phyloP scores from a whole-genome alignment of 2,797 vertebrate species.

The Danionella dracula region DNA sequence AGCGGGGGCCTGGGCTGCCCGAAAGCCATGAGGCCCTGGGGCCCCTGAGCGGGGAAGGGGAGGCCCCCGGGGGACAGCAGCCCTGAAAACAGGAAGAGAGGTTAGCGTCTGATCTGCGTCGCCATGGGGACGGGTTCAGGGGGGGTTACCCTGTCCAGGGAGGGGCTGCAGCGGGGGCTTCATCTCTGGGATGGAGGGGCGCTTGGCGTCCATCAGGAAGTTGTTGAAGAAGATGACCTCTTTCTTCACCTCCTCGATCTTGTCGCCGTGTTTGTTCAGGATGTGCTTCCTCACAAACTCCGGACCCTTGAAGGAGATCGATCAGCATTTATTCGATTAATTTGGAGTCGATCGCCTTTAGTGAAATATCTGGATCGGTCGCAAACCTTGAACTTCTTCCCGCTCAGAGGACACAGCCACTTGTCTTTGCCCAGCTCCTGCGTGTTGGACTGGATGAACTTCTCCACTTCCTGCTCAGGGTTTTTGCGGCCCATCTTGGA shows the following conservation, averaged over 20 bases:
- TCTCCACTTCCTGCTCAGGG: constrained; percentile 86
- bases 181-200: constrained; percentile 83
- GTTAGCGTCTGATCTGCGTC: too few species aligned
- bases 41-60: constrained; percentile 83
- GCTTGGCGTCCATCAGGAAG: constrained; percentile 87
- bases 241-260: constrained; percentile 92
- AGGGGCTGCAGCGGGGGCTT: constrained; percentile 79
- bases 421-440: constrained; percentile 92
- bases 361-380: too few species aligned
- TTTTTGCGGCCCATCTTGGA: constrained; percentile 88
- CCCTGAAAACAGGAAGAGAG: constrained; percentile 46
- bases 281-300: constrained; percentile 94
- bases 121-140: neutral
- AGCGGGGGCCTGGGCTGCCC: constrained; percentile 87
- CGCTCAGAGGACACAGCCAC: constrained; percentile 88
- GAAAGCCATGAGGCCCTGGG: constrained; percentile 82
- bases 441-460: constrained; percentile 87
- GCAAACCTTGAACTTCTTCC: constrained; percentile 89
- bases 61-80: constrained; percentile 75
- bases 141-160: constrained; percentile 71
- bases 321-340: neutral
- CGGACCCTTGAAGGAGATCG: constrained; percentile 69
- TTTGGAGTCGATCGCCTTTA: neutral
- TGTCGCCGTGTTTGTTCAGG: constrained; percentile 88
- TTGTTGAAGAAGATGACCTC: constrained; percentile 90